phyloP scores from a whole-genome alignment of 1,140 invertebrate species.

The Mactra quadrangularis region DNA sequence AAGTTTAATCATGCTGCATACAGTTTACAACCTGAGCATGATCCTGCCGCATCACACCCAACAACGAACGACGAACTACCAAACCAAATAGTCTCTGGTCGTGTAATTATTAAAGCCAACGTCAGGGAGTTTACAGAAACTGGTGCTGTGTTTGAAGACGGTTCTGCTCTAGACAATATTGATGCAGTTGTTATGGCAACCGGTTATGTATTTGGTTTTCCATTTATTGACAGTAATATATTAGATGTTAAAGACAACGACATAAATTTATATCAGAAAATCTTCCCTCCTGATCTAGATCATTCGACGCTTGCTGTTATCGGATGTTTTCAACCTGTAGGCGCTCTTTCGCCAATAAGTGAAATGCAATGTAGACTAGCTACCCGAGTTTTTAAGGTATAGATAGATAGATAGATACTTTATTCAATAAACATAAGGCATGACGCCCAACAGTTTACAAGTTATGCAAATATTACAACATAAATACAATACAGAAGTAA shows the following conservation, averaged over 20 bases:
- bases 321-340: constrained; percentile 85
- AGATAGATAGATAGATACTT: too few relatives aligned
- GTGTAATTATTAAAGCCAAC: constrained; percentile 81
- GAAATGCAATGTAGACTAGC: constrained; percentile 74
- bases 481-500: too few relatives aligned
- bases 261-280: constrained; percentile 84
- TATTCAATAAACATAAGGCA: too few relatives aligned
- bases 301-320: constrained; percentile 84
- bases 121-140: constrained; percentile 74
- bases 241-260: constrained; percentile 77
- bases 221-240: constrained; percentile 75
- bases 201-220: constrained; percentile 76
- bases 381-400: constrained; percentile 68
- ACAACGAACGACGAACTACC: constrained; percentile 85
- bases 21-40: constrained; percentile 82
- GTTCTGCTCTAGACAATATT: constrained; percentile 70
- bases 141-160: constrained; percentile 82
- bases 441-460: too few relatives aligned
- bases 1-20: constrained; percentile 84
- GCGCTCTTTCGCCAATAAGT: constrained; percentile 84
- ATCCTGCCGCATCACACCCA: constrained; percentile 84
- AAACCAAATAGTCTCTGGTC: constrained; percentile 84
- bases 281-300: constrained; percentile 83
- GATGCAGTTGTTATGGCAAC: constrained; percentile 78
- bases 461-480: too few relatives aligned